Base-by-base conservation (phyloP, 2,888 invertebrate genomes). In the Horisme vitalbata region DNA sequence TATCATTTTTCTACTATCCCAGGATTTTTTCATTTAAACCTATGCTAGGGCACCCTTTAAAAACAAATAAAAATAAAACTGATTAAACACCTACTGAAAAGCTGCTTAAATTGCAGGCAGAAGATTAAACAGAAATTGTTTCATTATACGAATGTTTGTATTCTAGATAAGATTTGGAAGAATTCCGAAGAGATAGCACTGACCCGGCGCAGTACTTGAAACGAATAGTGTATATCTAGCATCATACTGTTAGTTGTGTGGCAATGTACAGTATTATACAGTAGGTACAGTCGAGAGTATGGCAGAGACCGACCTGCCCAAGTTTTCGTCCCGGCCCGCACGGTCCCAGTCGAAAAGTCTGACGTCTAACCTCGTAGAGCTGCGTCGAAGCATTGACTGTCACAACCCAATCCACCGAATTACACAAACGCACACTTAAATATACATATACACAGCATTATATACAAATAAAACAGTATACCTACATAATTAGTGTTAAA, bases 261-360 rank as follows among this genome's bases (percentile, higher is more conserved):
- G 52, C 60, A 47, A 55, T 54, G 7, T 49, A 51, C 45, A 56
- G 27, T 51, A 39, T 32, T 13, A 13, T 48, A 52, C 38, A 38
- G 41, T 28, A 49, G 46, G 44, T 27, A 44, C 30, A 41, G 28
- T 36, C n/a, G n/a, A n/a, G n/a, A n/a, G 52, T 43, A 6, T 23
- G 41, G 57, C 65, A 55, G 61, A 53, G 67, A 85, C 92, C 86
- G 91, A 95, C 96, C 97, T 96, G 92, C 98, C 98, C 71, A 98
- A 93, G 70, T 94, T 93, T 90, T 98, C 98, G 90, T 98, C 97
- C 79, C 94, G 93, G 77, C 94, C 95, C 65, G 96, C 94, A 74
- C 95, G 94, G 91, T 98, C 98, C 93, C 97, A 96, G 93, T 98
- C 97, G 93, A 92, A 96, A 69, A 97, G 93, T 78, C 90, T 91